Evolutionary conservation across 2,888 invertebrate species (phyloP).

Genomic region (Orthosia gracilis): DNA sequence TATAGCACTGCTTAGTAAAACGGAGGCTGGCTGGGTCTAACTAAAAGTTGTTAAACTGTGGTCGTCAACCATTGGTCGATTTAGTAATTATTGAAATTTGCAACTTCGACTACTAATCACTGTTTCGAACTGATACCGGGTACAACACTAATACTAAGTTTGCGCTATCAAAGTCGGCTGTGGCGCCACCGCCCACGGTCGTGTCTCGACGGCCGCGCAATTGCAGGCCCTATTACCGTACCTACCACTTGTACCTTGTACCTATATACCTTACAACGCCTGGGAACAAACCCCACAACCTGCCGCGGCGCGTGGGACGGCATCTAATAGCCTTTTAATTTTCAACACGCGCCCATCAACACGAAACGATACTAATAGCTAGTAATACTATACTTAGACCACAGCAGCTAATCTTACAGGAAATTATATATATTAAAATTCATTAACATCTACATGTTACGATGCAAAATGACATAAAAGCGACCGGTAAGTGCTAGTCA

Average conservation of each 20-base stretch:
- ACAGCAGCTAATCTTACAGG: constrained; percentile 45
- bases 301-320: constrained; percentile 83
- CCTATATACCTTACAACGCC: constrained; percentile 73
- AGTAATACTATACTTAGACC: constrained; percentile 76
- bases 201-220: constrained; percentile 72
- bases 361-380: constrained; percentile 77
- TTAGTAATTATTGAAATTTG: constrained; percentile 81
- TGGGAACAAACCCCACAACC: constrained; percentile 79
- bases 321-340: constrained; percentile 89
- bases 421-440: constrained; percentile 50
- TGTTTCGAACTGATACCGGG: constrained; percentile 78
- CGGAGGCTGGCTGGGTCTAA: constrained; percentile 40
- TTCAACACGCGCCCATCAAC: constrained; percentile 84
- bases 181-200: constrained; percentile 79
- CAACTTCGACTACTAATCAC: constrained; percentile 81
- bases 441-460: constrained; percentile 39
- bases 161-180: constrained; percentile 69
- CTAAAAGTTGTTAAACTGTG: constrained; percentile 53
- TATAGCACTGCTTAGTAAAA: constrained; percentile 56
- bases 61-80: constrained; percentile 65
- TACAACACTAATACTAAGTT: constrained; percentile 74
- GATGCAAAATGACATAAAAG: constrained; percentile 64
- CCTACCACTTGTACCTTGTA: constrained; percentile 72
- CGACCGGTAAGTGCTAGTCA: constrained; percentile 57
- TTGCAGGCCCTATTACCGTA: constrained; percentile 75